Evolutionary conservation across 2,113 vertebrate genomes (phyloP).

Genomic region (Etheostoma spectabile): DNA sequence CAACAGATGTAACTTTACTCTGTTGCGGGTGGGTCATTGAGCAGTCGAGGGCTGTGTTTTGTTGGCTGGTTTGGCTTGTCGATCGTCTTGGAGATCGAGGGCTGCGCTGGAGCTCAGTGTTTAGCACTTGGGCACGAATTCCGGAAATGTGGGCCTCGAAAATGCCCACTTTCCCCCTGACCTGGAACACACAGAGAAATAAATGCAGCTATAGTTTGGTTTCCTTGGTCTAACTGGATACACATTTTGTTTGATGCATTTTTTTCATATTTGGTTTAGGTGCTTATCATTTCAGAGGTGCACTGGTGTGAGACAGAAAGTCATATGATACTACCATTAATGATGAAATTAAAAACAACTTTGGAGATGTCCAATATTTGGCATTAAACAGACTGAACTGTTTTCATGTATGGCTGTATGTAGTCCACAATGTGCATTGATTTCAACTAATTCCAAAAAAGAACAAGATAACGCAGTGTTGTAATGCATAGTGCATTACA

Average conservation of each 20-base stretch:
- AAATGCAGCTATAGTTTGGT: slow-evolving; percentile 12
- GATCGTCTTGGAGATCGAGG: slow-evolving; percentile 82
- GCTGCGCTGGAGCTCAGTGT: slow-evolving; percentile 84
- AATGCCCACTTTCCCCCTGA: slow-evolving; percentile 90
- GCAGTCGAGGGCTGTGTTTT: slow-evolving; percentile 53
- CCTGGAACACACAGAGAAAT: slow-evolving; percentile 62
- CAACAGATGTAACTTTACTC: slow-evolving; percentile 50
- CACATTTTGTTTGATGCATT: slow-evolving; percentile 20
- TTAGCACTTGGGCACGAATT: slow-evolving; percentile 86
- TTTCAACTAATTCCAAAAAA: neutral
- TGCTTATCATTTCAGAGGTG: slow-evolving; percentile 29
- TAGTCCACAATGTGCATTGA: slow-evolving; percentile 1
- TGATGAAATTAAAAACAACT: neutral
- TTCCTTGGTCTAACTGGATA: slow-evolving; percentile 31
- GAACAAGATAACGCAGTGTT: neutral
- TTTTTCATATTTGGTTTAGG: neutral
- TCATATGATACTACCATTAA: neutral
- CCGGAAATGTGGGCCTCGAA: slow-evolving; percentile 94
- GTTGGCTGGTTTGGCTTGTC: slow-evolving; percentile 47
- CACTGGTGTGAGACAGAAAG: neutral
- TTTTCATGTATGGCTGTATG: slow-evolving; percentile 7
- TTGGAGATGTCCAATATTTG: slow-evolving; percentile 8
- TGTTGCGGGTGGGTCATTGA: slow-evolving; percentile 57
- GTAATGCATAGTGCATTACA: neutral
- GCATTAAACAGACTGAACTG: slow-evolving; percentile 7